Base-by-base conservation (phyloP, 1,140 invertebrate genomes). In the Bombus consobrinus region DNA sequence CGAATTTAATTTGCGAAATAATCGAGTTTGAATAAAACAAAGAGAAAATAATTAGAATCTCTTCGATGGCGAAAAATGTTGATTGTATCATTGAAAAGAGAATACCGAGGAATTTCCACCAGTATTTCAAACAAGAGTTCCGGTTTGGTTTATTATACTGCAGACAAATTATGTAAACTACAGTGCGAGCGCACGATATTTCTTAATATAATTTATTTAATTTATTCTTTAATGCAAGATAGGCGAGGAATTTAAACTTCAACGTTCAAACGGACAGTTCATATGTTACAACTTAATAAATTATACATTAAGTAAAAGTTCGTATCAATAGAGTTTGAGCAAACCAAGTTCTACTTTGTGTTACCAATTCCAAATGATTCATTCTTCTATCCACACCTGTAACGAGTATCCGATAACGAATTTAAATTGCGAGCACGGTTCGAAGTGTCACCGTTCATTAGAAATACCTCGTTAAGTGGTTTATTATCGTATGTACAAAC, bases 401-500 rank as follows among this genome's bases (percentile, higher is more conserved):
- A 71, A 34, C 18, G 3, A 25, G 3, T 34, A 9, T 22, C 2
- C 13, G 39, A 71, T 71, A 59, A 59, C 47, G 37, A 39, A 37
- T 8, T 13, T 43, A 22, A 34, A 34, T 79, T 37, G 28, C 25
- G 5, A 47, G 47, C n/a, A 18, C 32, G 62, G 15, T 62, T 47
- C 39, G 47, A 22, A 39, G n/a, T 62, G 39, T n/a, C 39, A 64
- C n/a, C 25, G 13, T 79, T 80, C 32, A 25, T 85, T 85, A 85
- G 76, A 64, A 71, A 25, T 57, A 22, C 10, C 8, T 39, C 28
- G 83, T 81, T 85, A 85, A 85, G 25, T 66, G 69, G 59, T 68
- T 68, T 28, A 59, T 74, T 34, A 13, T 15, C 28, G 25, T 73
- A 8, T 2, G n/a, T 10, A 32, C 3, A 37, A 39, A 62, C 82